Conservation (phyloP, 1,140 invertebrate genomes). For the Formica selysi region DNA sequence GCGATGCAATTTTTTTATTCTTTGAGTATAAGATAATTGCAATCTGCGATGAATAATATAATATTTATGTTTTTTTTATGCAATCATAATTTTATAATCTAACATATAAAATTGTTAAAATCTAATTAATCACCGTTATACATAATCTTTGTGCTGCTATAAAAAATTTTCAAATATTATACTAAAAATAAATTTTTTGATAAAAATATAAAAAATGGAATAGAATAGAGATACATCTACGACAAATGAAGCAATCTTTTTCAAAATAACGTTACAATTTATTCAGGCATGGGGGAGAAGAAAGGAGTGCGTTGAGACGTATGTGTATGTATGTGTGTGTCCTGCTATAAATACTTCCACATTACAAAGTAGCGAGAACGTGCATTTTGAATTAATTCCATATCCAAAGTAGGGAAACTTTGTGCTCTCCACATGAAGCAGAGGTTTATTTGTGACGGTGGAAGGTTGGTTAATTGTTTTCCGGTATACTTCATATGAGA, state of each 20-base stretch:
- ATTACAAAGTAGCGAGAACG: not conserved
- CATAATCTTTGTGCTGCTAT: not conserved
- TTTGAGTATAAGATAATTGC: not conserved
- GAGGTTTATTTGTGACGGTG: constrained; percentile 49
- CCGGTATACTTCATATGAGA: constrained; percentile 55
- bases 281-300: no score
- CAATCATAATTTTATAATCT: no score
- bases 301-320: not conserved
- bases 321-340: not conserved
- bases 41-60: not conserved
- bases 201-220: not conserved
- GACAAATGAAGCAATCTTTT: not conserved
- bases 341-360: constrained; percentile 23
- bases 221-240: not conserved
- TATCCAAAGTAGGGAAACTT: constrained; percentile 12
- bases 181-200: constrained; percentile 10
- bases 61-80: not conserved
- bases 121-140: not conserved
- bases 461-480: constrained; percentile 66
- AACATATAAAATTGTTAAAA: not conserved
- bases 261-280: not conserved
- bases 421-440: not conserved
- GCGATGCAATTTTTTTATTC: not conserved
- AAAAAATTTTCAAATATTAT: not conserved
- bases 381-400: constrained; percentile 18